A percentile compares a stretch with the other conserved stretches of the same genome.
Conservation (phyloP, 53 echinoderm and acorn worm genomes). For the Echinarachnius parma region DNA sequence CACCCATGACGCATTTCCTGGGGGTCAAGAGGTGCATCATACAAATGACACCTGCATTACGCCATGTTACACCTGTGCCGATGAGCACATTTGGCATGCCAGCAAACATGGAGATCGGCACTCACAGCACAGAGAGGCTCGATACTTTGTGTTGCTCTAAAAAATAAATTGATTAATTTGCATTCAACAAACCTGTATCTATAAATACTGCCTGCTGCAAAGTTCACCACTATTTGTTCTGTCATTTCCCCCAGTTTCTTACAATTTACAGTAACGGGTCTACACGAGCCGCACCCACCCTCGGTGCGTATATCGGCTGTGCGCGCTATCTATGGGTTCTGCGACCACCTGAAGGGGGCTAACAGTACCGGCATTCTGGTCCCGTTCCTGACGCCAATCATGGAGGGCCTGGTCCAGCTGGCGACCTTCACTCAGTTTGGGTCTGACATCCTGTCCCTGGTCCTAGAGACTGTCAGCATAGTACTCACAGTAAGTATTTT, state of each 20-base stretch:
- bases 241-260: constrained; percentile 71
- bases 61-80: no score
- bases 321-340: constrained; percentile 93
- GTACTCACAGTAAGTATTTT: constrained; percentile 80
- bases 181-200: no score
- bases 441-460: constrained; percentile 82
- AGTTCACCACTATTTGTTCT: no score
- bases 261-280: constrained; percentile 86
- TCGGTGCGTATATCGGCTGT: constrained; percentile 92
- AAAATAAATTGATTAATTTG: no score
- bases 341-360: constrained; percentile 85
- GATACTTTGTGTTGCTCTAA: no score
- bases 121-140: no score
- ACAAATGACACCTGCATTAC: no score
- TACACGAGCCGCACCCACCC: constrained; percentile 75
- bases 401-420: constrained; percentile 83
- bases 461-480: constrained; percentile 86
- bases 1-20: no score
- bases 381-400: constrained; percentile 75
- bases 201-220: no score
- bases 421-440: constrained; percentile 71
- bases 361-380: constrained; percentile 69
- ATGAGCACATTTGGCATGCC: no score
- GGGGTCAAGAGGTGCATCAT: no score
- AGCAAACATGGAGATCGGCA: no score